Percentiles rank a stretch among this genome's conserved stretches.
phyloP scores from a whole-genome alignment of 2,113 vertebrate species.

The Phalacrocorax carbo region DNA sequence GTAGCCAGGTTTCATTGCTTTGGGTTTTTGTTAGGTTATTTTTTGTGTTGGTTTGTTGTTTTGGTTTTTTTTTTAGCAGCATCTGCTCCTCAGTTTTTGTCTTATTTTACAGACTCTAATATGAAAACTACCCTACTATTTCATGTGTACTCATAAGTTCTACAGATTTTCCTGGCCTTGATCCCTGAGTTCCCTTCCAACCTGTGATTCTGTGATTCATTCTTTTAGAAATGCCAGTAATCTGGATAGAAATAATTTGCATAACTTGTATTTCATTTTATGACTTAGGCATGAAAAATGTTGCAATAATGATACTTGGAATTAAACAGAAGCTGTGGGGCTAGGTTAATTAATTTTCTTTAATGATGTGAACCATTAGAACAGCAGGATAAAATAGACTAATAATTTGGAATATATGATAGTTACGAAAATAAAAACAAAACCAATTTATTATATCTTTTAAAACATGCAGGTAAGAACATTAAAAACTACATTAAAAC shows the following conservation, averaged over 20 bases:
- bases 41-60: too few species aligned
- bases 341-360: constrained; percentile 35
- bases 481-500: neutral
- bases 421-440: constrained; percentile 17
- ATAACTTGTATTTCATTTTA: constrained; percentile 16
- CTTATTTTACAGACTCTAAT: neutral
- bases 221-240: neutral
- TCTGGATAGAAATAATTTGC: neutral
- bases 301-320: constrained; percentile 34
- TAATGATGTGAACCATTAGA: constrained; percentile 29
- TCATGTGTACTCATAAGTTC: neutral
- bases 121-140: neutral
- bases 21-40: neutral
- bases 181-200: too few species aligned
- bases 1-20: neutral
- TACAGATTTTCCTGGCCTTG: neutral
- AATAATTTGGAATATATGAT: constrained; percentile 5
- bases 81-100: neutral
- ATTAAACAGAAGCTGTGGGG: constrained; percentile 11
- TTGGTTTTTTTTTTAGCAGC: neutral
- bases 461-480: neutral
- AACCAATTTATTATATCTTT: neutral
- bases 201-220: neutral
- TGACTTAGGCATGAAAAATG: constrained; percentile 37
- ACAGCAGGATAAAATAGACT: neutral